Base-by-base conservation (phyloP, 64 coral and sea anemone genomes). In the Stichodactyla helianthus region DNA sequence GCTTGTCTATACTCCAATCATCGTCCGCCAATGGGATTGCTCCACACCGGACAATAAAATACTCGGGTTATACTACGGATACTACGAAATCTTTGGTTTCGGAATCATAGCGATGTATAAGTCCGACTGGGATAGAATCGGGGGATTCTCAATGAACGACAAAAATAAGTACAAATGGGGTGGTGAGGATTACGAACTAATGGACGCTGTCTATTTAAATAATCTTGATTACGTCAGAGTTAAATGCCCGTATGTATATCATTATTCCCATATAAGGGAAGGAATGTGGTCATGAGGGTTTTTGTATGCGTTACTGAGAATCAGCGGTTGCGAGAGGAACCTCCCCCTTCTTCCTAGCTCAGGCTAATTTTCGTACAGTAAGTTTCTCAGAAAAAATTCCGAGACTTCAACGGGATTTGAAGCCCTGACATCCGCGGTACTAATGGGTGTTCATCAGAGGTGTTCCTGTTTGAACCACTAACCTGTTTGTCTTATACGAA, bases 21-120 rank as follows among this genome's bases (percentile, higher is more conserved):
- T 91, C 51, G 62, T 91, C 50, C 85, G 77, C 35, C 84, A 86
- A 70, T 51, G 51, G 6, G 50, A 85, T 11, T 67, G 71, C 77
- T 58, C 83, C 1, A 80, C 83, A 25, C 77, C 70, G 2, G 12
- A 61, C 12, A 80, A 80, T 14, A 50, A 52, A 15, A 16, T 27
- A 2, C 0, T 5, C 14, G 23, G 55, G 5, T 35, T 35, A 35
- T 84, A 84, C 82, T 59, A 59, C 27, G 89, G 84, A 0, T 17
- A 18, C 51, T 91, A 82, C 52, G 82, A 90, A 10, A 15, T 53
- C 10, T 74, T 61, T 6, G 85, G 89, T 5, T 91, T 80, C 67
- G 89, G 89, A 16, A 79, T 85, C 51, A 23, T 91, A 15, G 89
- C 71, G 15, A 91, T 91, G 83, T 91, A 91, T 50, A 91, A 91